Conservation (phyloP, 1,140 invertebrate genomes). For the Drosophila bocqueti region DNA sequence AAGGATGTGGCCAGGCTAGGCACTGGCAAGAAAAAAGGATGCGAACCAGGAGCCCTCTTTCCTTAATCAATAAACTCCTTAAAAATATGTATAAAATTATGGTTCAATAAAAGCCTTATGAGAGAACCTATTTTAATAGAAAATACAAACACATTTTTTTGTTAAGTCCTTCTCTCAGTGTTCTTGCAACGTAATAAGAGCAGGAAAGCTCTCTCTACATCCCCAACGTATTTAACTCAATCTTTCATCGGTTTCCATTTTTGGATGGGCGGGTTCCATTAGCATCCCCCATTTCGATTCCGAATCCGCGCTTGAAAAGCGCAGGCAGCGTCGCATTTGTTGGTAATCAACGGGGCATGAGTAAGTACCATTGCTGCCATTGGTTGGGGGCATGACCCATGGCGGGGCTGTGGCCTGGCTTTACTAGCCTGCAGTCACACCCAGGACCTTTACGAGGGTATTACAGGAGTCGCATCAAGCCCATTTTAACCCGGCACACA, state of each 20-base stretch:
- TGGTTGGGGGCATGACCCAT: constrained; percentile 8
- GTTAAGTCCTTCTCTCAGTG: background rate
- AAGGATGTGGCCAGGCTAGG: background rate
- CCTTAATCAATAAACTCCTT: background rate
- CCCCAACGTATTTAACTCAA: constrained; percentile 8
- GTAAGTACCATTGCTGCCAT: constrained; percentile 20
- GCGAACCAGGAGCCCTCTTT: background rate
- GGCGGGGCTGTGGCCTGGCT: background rate
- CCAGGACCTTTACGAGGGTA: constrained; percentile 7
- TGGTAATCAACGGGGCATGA: constrained; percentile 33
- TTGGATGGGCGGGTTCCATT: background rate
- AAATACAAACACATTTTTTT: too few species aligned
- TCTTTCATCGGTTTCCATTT: constrained; percentile 7
- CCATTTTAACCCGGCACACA: background rate
- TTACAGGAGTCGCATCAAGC: constrained; percentile 1
- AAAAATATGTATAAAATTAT: accelerated
- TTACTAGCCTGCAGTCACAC: background rate
- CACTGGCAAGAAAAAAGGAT: too few species aligned
- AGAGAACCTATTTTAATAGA: background rate
- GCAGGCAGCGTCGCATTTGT: constrained; percentile 33
- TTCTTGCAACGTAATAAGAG: background rate
- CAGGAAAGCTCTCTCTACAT: background rate
- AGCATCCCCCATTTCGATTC: background rate
- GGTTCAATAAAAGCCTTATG: too few species aligned
- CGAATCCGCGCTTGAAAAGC: constrained; percentile 23